phyloP scores from a whole-genome alignment of 1,140 invertebrate genomes.

The Zaprionus vittiger region DNA sequence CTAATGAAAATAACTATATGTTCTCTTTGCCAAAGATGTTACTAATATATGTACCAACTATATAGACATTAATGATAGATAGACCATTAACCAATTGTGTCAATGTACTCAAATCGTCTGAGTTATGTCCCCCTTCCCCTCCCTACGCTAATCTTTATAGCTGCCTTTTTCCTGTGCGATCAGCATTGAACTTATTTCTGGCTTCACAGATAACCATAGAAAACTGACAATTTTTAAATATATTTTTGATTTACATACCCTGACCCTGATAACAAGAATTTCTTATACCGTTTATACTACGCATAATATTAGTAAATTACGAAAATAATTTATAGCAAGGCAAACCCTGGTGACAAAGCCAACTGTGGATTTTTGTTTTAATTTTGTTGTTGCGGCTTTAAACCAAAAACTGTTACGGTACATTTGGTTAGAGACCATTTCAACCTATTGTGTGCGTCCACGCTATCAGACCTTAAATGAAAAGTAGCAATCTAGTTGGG shows the following conservation, averaged over 20 bases:
- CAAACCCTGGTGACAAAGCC: background rate
- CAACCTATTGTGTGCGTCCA: background rate
- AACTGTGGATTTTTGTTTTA: background rate
- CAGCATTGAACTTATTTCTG: background rate
- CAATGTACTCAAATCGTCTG: no score
- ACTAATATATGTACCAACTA: background rate
- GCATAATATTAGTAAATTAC: background rate
- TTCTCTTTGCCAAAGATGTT: background rate
- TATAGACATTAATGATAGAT: background rate
- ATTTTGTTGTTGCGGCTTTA: background rate
- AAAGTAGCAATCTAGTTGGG: background rate
- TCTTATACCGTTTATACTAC: background rate
- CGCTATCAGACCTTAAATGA: background rate
- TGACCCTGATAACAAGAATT: background rate
- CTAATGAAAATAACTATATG: background rate
- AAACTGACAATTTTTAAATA: background rate
- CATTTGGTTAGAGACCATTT: background rate
- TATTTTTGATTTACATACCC: slow-evolving; percentile 4
- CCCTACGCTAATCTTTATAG: background rate
- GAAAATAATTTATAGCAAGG: background rate
- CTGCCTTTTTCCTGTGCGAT: background rate
- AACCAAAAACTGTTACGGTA: background rate
- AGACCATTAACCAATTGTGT: background rate
- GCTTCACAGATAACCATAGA: background rate
- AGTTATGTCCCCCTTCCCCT: no score